Evolutionary conservation across 2,797 vertebrate genomes (phyloP).

Genomic region (Euphonia xanthogaster): DNA sequence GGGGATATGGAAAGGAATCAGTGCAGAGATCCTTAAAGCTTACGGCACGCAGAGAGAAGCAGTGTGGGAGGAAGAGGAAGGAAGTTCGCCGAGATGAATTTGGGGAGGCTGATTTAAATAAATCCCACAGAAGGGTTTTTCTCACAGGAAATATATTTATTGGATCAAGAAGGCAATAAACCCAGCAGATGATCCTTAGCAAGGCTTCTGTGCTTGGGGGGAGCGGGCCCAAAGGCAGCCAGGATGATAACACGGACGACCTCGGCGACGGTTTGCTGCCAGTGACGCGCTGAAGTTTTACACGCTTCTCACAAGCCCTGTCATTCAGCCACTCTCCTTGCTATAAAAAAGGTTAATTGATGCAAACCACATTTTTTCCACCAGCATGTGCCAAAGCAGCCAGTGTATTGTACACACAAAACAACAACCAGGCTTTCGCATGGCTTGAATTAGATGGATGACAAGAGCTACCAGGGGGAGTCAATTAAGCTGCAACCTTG

Average conservation of each 20-base stretch:
- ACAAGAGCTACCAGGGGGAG: slow-evolving; percentile 58
- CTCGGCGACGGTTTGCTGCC: slow-evolving; percentile 63
- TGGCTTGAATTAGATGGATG: slow-evolving; percentile 50
- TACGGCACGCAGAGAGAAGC: accelerated
- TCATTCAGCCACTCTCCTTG: slow-evolving; percentile 64
- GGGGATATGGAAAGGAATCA: background rate
- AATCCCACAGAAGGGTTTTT: slow-evolving; percentile 28
- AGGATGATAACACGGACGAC: slow-evolving; percentile 41
- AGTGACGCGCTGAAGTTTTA: slow-evolving; percentile 63
- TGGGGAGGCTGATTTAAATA: slow-evolving; percentile 34
- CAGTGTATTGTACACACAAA: slow-evolving; percentile 28
- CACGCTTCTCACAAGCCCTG: slow-evolving; percentile 65
- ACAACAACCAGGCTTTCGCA: slow-evolving; percentile 5
- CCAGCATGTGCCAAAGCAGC: slow-evolving; percentile 56
- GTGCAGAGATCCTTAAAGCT: background rate
- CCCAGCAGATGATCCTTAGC: slow-evolving; percentile 51
- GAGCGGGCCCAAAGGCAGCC: slow-evolving; percentile 40
- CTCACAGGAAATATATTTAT: slow-evolving; percentile 52
- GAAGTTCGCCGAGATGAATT: slow-evolving; percentile 18
- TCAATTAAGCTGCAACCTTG: slow-evolving; percentile 60
- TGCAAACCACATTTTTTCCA: slow-evolving; percentile 73
- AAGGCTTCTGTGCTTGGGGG: slow-evolving; percentile 41
- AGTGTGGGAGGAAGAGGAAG: slow-evolving; percentile 31
- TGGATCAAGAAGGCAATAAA: slow-evolving; percentile 55
- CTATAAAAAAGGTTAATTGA: slow-evolving; percentile 75